Evolutionary conservation across 2,113 vertebrate species (phyloP), one percentile per base, ranked within the genome.

Genomic region (Datnioides undecimradiatus): DNA sequence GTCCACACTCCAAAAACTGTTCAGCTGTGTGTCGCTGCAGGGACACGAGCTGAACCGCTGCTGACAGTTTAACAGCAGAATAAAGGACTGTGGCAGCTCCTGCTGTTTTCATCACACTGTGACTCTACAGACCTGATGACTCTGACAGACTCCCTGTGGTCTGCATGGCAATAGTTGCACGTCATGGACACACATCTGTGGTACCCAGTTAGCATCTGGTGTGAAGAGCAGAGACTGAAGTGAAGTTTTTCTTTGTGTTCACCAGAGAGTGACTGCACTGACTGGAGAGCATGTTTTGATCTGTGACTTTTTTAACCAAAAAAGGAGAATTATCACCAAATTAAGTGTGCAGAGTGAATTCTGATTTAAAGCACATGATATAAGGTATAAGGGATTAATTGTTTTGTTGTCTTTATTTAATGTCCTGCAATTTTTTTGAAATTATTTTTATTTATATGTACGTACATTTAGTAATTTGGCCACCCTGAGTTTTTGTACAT

Each of bases 21-120:
- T 87, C 52, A 57, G 29, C 69, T 73, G 90, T 6, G 31, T 62
- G 8, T 11, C 7, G 31, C 23, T 10, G 46, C 40, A 49, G 0
- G 2, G 1, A 23, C 2, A 5, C 2, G 21, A 2, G 2, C 4
- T 12, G 36, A 6, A 13, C 0, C 5, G 1, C 58, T 76, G 13
- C 60, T 79, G 75, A 66, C 3, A 12, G 8, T 5, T 25, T 2
- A 21, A 45, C 17, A 14, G 29, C 54, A 7, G 11, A 34, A 9
- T 12, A 33, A 36, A 36, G 16, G 5, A 16, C 25, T 16, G n/a
- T n/a, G n/a, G 13, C 3, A 8, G 8, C 27, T 64, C 5, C 5
- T n/a, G n/a, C 6, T 64, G 8, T 38, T 25, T 21, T 33, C 13
- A 2, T 25, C 43, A 8, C 0, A 19, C 14, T 52, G 23, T 2